phyloP scores from a whole-genome alignment of 2,797 vertebrate species.

The Premnoplex brunnescens region DNA sequence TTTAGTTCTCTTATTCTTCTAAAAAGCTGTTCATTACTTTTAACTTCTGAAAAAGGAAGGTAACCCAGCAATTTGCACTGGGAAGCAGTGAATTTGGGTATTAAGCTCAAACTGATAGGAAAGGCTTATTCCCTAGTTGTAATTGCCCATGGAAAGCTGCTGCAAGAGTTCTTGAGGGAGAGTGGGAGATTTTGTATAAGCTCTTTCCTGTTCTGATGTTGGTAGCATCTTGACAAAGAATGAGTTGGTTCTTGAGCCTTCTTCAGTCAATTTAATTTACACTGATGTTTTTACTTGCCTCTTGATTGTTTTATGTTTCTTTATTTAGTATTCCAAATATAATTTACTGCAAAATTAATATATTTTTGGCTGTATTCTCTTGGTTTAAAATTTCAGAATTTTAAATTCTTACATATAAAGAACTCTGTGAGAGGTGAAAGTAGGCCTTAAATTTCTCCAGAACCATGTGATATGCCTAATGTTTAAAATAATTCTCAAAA shows the following conservation, averaged over 20 bases:
- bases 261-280: neutral
- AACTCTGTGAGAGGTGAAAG: neutral
- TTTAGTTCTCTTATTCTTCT: neutral
- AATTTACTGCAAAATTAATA: neutral
- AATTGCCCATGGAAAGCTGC: neutral
- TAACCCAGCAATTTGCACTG: neutral
- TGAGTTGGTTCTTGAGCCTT: neutral
- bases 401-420: neutral
- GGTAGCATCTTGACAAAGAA: neutral
- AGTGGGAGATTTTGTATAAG: neutral
- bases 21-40: neutral
- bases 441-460: neutral
- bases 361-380: neutral
- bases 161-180: neutral
- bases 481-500: neutral
- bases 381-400: neutral
- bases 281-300: neutral
- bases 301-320: neutral
- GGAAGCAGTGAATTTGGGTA: neutral
- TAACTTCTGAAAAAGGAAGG: neutral
- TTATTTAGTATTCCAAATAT: neutral
- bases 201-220: neutral
- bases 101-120: neutral
- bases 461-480: neutral
- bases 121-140: neutral